These are phyloP conservation scores for Micrasema longulum DNA, from an alignment of 1,140 invertebrate species.

Conservation along the genomic window DNA sequence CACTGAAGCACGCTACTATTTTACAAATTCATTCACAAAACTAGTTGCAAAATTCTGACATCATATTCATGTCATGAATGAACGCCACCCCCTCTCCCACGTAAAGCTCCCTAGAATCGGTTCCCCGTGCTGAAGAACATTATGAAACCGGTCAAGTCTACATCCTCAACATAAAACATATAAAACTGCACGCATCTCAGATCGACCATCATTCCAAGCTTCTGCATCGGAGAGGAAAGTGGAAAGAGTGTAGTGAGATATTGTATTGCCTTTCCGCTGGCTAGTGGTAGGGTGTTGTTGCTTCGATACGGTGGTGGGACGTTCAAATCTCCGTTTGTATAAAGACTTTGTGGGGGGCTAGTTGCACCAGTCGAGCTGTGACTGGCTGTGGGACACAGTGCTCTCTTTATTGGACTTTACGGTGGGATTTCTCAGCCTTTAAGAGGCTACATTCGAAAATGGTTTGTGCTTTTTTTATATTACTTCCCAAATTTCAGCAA, in stretches of 20 bases:
- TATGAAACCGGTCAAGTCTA: slow-evolving; percentile 16
- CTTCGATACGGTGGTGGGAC: slow-evolving; percentile 33
- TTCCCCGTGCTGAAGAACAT: slow-evolving; percentile 6
- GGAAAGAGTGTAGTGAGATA: slow-evolving; percentile 6
- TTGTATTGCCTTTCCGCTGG: slow-evolving; percentile 22
- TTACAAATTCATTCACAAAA: slow-evolving; percentile 47
- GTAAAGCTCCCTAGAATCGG: slow-evolving; percentile 8
- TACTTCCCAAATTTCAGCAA: no score
- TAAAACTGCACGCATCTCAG: slow-evolving; percentile 34
- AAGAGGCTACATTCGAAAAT: neutral
- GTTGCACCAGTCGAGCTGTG: slow-evolving; percentile 36
- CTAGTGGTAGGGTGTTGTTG: slow-evolving; percentile 28
- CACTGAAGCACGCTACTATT: neutral
- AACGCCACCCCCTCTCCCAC: slow-evolving; percentile 47
- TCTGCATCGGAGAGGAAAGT: slow-evolving; percentile 11
- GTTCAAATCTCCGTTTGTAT: slow-evolving; percentile 37
- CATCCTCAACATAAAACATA: slow-evolving; percentile 39
- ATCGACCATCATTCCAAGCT: slow-evolving; percentile 40
- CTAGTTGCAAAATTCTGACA: slow-evolving; percentile 48
- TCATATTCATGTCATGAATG: slow-evolving; percentile 49
- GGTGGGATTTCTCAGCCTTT: slow-evolving; percentile 1
- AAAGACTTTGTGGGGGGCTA: slow-evolving; percentile 45
- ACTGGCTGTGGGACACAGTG: slow-evolving; percentile 29
- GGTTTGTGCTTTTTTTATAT: no score
- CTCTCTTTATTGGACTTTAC: slow-evolving; percentile 22